Evolutionary conservation across 1,140 invertebrate genomes (phyloP), one percentile per base, ranked within the genome.

Genomic region (Potamilus streckersoni): DNA sequence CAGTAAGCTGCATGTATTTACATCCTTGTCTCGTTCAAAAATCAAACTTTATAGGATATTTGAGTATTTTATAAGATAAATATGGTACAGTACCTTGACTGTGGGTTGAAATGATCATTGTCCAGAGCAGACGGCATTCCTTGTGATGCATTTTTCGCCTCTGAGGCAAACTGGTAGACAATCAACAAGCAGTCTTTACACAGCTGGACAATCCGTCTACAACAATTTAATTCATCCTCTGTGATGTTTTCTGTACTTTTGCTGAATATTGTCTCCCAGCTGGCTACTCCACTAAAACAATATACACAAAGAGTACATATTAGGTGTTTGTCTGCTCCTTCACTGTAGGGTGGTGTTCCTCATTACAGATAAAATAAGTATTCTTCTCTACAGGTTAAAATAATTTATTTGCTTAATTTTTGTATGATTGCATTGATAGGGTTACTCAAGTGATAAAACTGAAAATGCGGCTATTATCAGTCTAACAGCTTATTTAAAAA

Each of bases 101-200:
- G 38, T 5, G 38, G 38, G 38, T 49, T 49, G 38, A 6, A 49
- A 49, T 49, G 38, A 49, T 49, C 38, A 49, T 49, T 49, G 38
- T 49, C 38, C 38, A 49, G 6, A 49, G 38, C 11, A 11, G 38
- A 49, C 5, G 63, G 13, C 20, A 4, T 17, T 15, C 67, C 62
- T n/a, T 64, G 63, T 27, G 73, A 63, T 55, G 78, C 38, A 65
- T 69, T 78, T 71, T 84, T 86, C 14, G 87, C 87, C 62, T 90
- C 88, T 23, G 87, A 82, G 69, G 88, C 88, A 85, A 90, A 90
- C 84, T 89, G 88, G 77, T 89, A 90, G 0, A 90, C 89, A 74
- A 90, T 90, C 19, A 90, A 81, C 8, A 90, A 78, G 79, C 89
- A 90, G 80, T 90, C 89, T 59, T 83, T 82, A 76, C 89, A 90